These are phyloP conservation scores for Tipula unca DNA, from an alignment of 2,888 invertebrate genomes.

Conservation along the genomic window DNA sequence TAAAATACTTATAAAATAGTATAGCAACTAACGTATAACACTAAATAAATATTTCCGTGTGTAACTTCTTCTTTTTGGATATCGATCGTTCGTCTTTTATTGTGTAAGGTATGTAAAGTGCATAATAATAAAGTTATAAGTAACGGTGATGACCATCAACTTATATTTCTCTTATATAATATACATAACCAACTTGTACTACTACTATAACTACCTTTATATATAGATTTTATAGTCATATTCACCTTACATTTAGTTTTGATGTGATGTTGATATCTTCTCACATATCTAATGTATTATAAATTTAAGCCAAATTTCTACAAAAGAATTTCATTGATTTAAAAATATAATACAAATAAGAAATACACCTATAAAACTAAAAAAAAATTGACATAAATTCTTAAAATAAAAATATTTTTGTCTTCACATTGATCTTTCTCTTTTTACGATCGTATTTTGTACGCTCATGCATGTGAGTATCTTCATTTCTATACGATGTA, in stretches of 20 bases:
- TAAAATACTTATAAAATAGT: neutral
- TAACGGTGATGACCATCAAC: neutral
- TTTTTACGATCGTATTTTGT: neutral
- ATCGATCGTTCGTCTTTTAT: neutral
- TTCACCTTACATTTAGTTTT: neutral
- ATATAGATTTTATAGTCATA: neutral
- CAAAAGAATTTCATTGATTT: constrained; percentile 17
- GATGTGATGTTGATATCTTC: neutral
- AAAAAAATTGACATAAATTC: constrained; percentile 14
- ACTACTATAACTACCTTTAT: neutral
- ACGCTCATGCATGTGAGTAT: neutral
- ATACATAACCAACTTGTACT: neutral
- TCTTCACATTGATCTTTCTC: constrained; percentile 14
- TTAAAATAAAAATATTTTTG: neutral
- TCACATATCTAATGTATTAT: neutral
- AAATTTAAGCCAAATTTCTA: constrained; percentile 16
- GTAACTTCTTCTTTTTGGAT: neutral
- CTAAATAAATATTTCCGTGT: neutral
- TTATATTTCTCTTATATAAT: neutral
- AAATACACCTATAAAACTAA: neutral
- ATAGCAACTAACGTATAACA: neutral
- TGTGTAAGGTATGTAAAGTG: constrained; percentile 8
- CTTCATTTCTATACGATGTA: neutral
- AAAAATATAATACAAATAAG: neutral
- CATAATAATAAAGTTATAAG: neutral